Evolutionary conservation across 2,888 invertebrate genomes (phyloP), one percentile per base, ranked within the genome.

Genomic region (Scaptomyza cyrtandrae): DNA sequence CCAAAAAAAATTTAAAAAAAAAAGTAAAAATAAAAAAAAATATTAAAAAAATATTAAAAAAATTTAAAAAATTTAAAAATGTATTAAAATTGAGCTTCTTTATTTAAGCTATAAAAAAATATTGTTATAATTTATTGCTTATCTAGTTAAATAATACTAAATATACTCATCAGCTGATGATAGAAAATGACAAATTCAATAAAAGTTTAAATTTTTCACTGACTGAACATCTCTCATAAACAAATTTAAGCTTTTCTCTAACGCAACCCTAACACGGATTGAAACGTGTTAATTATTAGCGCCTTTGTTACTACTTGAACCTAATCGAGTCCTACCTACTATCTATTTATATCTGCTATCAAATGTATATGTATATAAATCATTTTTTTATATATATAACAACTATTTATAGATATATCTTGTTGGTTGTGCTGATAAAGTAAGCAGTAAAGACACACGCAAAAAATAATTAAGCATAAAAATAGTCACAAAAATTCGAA

Each of bases 221-320:
- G 1, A 24, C 13, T 6, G 29, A 29, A 7, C 27, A 7, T 29
- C 33, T 33, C 10, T 3, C 6, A 9, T 10, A 33, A 33, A 10
- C 2, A 33, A 37, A n/a, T 27, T n/a, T 45, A 31, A 14, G 3
- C 24, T 24, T 46, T 27, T 27, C 9, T 13, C 27, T 27, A n/a
- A 27, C n/a, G n/a, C 27, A 5, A 4, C 10, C 35, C 35, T 6
- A 9, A 19, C 24, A 5, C 3, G 39, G 5, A 19, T 82, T 56
- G 71, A 62, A 81, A 81, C 86, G 81, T 84, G 84, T 75, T 81
- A 63, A 77, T 84, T 77, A 83, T 83, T 86, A 83, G 72, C 86
- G 71, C 44, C 69, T 67, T 81, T 60, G 75, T 86, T 83, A 83
- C 77, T 86, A 81, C 83, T 86, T 80, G 81, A 55, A 45, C 41